Evolutionary conservation across 1,140 invertebrate species (phyloP), one percentile per base, ranked within the genome.

Genomic region (Telenomus remus): DNA sequence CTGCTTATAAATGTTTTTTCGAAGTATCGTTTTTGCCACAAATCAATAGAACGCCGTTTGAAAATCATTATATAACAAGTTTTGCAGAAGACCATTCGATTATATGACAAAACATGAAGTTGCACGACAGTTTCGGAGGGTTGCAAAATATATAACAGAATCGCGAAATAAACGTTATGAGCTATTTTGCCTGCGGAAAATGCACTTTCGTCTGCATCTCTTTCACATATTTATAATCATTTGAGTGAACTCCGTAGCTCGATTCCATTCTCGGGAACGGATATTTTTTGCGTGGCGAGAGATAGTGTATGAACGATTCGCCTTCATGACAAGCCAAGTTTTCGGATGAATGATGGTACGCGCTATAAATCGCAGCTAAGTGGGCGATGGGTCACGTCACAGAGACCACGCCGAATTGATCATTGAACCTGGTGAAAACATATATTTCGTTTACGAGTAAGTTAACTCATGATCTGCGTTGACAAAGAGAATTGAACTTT

Each of bases 321-420:
- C 65, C 73, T 76, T 76, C 65, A 54, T 70, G 73, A 76, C 73
- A 27, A 27, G 19, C 19, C 19, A 27, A 27, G 66, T 76, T 76
- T 76, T 70, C 60, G 47, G 56, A 71, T 76, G 66, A 76, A 66
- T 76, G 66, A 76, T 70, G 56, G 73, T 54, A 48, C 50, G 61
- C 55, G 54, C 55, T 56, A 70, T 76, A 70, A 76, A 76, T 76
- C 73, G 60, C 55, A 66, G 66, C 73, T 65, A 70, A 76, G 73
- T 76, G 73, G 73, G 54, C 54, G 65, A 69, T 60, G 60, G 53
- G 53, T 69, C 72, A 64, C 64, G 72, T 76, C 19, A 27, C 65
- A 70, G 57, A 54, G 54, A 57, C 64, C 53, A 34, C 34, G 50
- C 37, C 47, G 64, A 69, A 69, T 75, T 75, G 64, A 75, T 75